Percentiles rank a stretch among this genome's conserved stretches.
These are phyloP conservation scores for Apis laboriosa DNA, from an alignment of 1,140 invertebrate species.

Conservation along the genomic window DNA sequence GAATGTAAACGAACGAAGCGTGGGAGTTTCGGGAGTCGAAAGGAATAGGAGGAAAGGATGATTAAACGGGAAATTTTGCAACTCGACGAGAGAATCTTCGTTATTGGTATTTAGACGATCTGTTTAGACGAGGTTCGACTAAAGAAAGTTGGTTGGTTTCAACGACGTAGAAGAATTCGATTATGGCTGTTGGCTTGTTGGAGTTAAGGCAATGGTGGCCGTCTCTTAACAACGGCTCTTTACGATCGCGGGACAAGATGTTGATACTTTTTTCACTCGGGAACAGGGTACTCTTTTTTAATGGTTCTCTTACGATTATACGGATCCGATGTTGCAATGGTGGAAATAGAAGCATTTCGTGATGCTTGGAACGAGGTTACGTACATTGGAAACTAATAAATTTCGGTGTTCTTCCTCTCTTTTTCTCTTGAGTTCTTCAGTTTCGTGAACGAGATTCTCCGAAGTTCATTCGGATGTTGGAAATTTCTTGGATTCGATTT, in stretches of 20 bases:
- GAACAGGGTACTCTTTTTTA: slow-evolving; percentile 35
- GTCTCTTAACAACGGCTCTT: neutral
- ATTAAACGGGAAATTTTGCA: neutral
- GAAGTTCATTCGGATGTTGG: too few relatives aligned
- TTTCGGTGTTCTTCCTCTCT: neutral
- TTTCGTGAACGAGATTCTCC: too few relatives aligned
- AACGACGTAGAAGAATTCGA: neutral
- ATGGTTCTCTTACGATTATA: slow-evolving; percentile 44
- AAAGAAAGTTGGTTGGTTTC: neutral
- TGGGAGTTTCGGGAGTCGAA: neutral
- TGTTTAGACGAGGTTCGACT: neutral
- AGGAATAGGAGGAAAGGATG: neutral
- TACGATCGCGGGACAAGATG: neutral
- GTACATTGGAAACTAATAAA: neutral
- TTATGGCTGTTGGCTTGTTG: neutral
- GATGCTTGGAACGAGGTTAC: neutral
- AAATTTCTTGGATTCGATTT: too few relatives aligned
- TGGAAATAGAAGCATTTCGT: slow-evolving; percentile 17
- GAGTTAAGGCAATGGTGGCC: neutral
- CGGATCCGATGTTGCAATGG: slow-evolving; percentile 11
- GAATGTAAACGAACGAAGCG: slow-evolving; percentile 19
- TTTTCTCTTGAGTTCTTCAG: neutral
- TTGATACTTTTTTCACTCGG: slow-evolving; percentile 11
- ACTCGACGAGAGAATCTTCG: neutral
- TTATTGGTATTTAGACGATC: neutral